Base-by-base conservation (phyloP, 2,113 vertebrate genomes). In the Stomatorhinus ivindoensis region DNA sequence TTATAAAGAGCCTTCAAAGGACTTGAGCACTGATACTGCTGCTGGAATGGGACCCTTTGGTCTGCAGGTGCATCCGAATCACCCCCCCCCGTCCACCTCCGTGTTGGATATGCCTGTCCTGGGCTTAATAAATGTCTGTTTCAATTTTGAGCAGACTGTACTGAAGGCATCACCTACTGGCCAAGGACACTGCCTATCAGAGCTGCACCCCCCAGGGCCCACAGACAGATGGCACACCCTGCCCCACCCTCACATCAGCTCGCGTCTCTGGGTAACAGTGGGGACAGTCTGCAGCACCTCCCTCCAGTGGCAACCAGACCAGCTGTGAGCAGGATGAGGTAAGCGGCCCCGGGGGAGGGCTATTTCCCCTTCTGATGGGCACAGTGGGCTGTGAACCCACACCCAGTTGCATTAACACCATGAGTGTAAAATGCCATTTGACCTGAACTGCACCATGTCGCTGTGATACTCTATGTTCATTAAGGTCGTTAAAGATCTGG, bases 191-290 rank as follows among this genome's bases (percentile, higher is more conserved):
- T 85, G 73, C 19, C 84, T 76, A 65, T 42, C 47, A 86, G 7
- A 21, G 10, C 47, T 7, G 4, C 35, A 44, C 84, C 9, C 15
- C 5, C 27, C n/a, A 50, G 48, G 69, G 7, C 55, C 55, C 83
- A 24, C 39, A 17, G 50, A 51, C 88, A 93, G 91, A 93, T 92
- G 92, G 92, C 86, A 73, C n/a, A 8, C 53, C 87, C 55, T 44
- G 35, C 83, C 21, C 85, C 17, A 1, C 1, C 2, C 1, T 88
- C 51, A 55, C 47, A 69, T 86, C 87, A 27, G 61, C 61, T 13
- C 10, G n/a, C 19, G 88, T 55, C 88, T 89, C 69, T 61, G 47
- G 50, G 27, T 39, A 82, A 87, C 91, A 50, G 44, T 55, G 2
- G 31, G 3, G 17, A 53, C 69, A 46, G 51, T 10, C 47, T 46